Percentiles rank a stretch among this genome's conserved stretches.
These are phyloP conservation scores for Forbesichthys agassizii DNA, from an alignment of 2,113 vertebrate species.

Conservation along the genomic window DNA sequence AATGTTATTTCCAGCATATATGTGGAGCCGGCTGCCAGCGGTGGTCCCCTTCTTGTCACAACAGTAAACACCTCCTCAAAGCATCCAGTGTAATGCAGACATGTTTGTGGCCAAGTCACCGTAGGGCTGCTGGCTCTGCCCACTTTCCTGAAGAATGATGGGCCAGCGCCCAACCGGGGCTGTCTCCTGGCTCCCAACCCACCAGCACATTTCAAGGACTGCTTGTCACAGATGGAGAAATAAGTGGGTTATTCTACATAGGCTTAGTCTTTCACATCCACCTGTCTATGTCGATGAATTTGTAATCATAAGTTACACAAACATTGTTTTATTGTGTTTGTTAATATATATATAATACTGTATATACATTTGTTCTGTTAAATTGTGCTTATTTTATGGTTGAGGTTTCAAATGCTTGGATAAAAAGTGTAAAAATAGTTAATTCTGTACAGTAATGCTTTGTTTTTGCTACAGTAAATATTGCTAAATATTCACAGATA, in stretches of 20 bases:
- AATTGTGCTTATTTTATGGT: not conserved
- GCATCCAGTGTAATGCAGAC: constrained; percentile 20
- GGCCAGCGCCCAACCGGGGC: constrained; percentile 59
- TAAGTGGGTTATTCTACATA: constrained; percentile 65
- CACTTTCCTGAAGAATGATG: constrained; percentile 72
- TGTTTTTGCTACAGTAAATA: too few species aligned
- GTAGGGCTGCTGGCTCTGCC: constrained; percentile 66
- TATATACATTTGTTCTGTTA: not conserved
- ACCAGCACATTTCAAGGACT: constrained; percentile 68
- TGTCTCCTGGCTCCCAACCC: constrained; percentile 59
- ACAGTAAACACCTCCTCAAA: constrained; percentile 24
- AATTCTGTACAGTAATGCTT: too few species aligned
- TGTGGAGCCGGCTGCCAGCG: not conserved
- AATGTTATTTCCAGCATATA: not conserved
- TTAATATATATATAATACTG: not conserved
- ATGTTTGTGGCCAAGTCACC: constrained; percentile 57
- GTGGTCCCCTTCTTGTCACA: constrained; percentile 10
- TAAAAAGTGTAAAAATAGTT: too few species aligned
- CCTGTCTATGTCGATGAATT: constrained; percentile 12
- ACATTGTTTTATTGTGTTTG: not conserved
- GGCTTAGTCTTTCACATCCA: constrained; percentile 42
- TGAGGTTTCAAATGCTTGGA: too few species aligned
- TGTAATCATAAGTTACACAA: not conserved
- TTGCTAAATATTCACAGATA: too few species aligned
- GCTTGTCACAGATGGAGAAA: constrained; percentile 76